These are phyloP conservation scores for Poecilus cupreus DNA, from an alignment of 2,888 invertebrate genomes.

Conservation along the genomic window DNA sequence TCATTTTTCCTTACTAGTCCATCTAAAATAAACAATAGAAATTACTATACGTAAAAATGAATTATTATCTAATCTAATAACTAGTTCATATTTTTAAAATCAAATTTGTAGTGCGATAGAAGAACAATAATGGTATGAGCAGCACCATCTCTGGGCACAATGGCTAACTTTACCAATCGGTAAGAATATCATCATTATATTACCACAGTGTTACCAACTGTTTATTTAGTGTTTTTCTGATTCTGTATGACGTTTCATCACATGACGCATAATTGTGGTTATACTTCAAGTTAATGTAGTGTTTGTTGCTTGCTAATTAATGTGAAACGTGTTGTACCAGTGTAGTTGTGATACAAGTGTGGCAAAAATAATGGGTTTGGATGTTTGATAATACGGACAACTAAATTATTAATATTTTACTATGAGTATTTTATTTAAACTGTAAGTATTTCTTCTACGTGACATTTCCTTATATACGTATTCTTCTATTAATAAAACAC, in stretches of 20 bases:
- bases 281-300: constrained; percentile 28
- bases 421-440: constrained; percentile 30
- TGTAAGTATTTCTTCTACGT: constrained; percentile 25
- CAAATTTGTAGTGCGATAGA: neutral
- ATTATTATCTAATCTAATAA: neutral
- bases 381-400: constrained; percentile 5
- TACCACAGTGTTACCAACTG: constrained; percentile 12
- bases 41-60: neutral
- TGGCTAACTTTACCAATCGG: neutral
- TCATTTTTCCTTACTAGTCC: neutral
- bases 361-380: constrained; percentile 13
- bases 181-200: neutral
- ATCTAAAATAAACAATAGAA: neutral
- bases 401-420: constrained; percentile 4
- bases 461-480: neutral
- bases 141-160: neutral
- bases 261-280: constrained; percentile 41
- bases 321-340: constrained; percentile 40
- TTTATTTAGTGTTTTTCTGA: neutral
- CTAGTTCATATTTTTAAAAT: neutral
- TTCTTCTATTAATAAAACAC: constrained; percentile 28
- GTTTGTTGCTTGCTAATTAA: constrained; percentile 6
- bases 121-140: neutral
- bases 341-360: neutral
- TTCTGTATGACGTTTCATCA: constrained; percentile 33